A percentile compares a stretch with the other conserved stretches of the same genome.
Conservation (phyloP, 2,888 invertebrate species). For the Ariolimax columbianus region DNA sequence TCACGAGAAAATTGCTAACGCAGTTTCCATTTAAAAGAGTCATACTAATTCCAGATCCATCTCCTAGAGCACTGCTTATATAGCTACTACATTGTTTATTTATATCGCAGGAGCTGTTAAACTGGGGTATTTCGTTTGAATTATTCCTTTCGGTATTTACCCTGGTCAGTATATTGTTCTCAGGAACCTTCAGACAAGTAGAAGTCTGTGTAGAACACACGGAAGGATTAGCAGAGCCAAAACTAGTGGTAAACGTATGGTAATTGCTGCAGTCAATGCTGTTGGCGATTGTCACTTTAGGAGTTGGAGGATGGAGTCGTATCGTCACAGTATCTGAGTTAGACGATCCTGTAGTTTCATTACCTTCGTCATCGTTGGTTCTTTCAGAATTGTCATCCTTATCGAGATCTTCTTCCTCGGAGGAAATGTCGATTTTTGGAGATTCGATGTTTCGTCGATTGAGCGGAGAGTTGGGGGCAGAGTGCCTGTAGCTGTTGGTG, state of each 20-base stretch:
- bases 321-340: constrained; percentile 51
- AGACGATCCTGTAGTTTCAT: constrained; percentile 23
- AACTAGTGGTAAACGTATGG: neutral
- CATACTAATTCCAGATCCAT: too few species aligned
- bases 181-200: neutral
- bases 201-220: neutral
- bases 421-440: neutral
- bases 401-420: neutral
- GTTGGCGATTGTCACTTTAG: neutral
- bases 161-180: neutral
- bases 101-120: neutral
- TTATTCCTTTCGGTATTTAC: neutral
- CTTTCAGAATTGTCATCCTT: constrained; percentile 13
- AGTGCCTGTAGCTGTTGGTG: constrained; percentile 12
- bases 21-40: too few species aligned
- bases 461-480: constrained; percentile 44
- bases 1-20: constrained; percentile 22
- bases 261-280: too few species aligned
- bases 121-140: neutral
- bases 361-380: constrained; percentile 38
- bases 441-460: constrained; percentile 6
- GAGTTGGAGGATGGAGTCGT: constrained; percentile 52
- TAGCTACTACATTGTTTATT: too few species aligned
- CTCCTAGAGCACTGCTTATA: too few species aligned
- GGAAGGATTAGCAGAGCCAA: neutral